These are phyloP conservation scores for Magallana ariakensis DNA, from an alignment of 1,140 invertebrate species.

Conservation along the genomic window DNA sequence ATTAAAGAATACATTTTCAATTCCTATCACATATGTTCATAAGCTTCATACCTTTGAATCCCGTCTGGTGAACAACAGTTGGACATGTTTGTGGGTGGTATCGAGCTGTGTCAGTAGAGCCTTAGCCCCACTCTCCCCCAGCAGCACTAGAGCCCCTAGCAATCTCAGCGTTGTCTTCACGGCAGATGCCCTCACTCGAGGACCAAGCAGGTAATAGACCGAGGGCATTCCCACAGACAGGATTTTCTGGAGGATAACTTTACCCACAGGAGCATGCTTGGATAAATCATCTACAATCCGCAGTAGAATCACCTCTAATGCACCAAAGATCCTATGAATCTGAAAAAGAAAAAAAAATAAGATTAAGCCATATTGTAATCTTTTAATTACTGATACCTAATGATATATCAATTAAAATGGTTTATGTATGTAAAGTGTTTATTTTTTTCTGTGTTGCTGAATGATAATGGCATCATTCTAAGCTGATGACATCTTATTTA, in stretches of 20 bases:
- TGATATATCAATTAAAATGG: too few relatives aligned
- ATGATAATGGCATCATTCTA: too few relatives aligned
- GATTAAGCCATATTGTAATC: not conserved
- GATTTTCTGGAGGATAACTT: slow-evolving; percentile 57
- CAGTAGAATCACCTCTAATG: slow-evolving; percentile 60
- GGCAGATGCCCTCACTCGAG: slow-evolving; percentile 56
- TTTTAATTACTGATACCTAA: too few relatives aligned
- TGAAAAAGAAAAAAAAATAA: slow-evolving; percentile 42
- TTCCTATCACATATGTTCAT: too few relatives aligned
- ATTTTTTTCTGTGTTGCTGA: too few relatives aligned
- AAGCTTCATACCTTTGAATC: slow-evolving; percentile 55
- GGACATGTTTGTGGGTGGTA: slow-evolving; percentile 58
- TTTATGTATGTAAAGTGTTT: too few relatives aligned
- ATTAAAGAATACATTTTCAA: too few relatives aligned
- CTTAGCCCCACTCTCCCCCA: slow-evolving; percentile 55
- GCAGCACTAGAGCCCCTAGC: slow-evolving; percentile 59
- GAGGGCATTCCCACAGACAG: slow-evolving; percentile 43
- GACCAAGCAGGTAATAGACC: slow-evolving; percentile 48
- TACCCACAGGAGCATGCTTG: slow-evolving; percentile 47
- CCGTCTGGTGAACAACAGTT: slow-evolving; percentile 53
- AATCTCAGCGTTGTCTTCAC: slow-evolving; percentile 61
- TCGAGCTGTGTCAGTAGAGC: slow-evolving; percentile 62
- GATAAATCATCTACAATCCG: slow-evolving; percentile 58
- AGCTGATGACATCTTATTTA: too few relatives aligned
- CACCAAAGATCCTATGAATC: slow-evolving; percentile 55